A percentile compares a stretch with the other conserved stretches of the same genome.
phyloP scores from a whole-genome alignment of 1,140 invertebrate genomes.

The Sogatella furcifera region DNA sequence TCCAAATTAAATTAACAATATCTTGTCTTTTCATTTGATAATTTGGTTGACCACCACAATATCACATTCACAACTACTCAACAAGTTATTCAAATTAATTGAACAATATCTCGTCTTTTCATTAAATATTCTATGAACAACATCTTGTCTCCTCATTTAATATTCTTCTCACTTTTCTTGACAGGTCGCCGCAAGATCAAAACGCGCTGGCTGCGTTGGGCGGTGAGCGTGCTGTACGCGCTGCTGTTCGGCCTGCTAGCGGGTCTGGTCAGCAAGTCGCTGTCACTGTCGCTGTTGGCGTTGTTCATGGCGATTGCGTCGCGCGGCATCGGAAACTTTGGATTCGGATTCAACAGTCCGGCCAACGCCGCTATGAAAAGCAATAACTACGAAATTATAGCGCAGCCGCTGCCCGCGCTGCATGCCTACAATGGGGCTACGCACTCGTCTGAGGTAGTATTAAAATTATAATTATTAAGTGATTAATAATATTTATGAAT shows the following conservation, averaged over 20 bases:
- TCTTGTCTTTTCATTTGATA: too few relatives aligned
- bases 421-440: not conserved
- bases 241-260: conserved; percentile 1
- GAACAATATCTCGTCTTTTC: too few relatives aligned
- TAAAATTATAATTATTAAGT: too few relatives aligned
- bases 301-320: not conserved
- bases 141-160: too few relatives aligned
- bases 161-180: too few relatives aligned
- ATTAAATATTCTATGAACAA: too few relatives aligned
- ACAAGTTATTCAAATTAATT: too few relatives aligned
- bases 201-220: not conserved
- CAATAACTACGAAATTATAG: not conserved
- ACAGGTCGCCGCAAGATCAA: not conserved
- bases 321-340: not conserved
- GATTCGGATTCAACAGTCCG: not conserved
- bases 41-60: too few relatives aligned
- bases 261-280: conserved; percentile 4
- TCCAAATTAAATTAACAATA: too few relatives aligned
- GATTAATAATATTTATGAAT: too few relatives aligned
- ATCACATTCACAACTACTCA: too few relatives aligned
- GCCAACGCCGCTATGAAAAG: not conserved
- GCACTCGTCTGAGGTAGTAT: not conserved
- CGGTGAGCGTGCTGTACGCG: not conserved
- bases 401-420: not conserved
- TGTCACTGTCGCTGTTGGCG: conserved; percentile 4